Base-by-base conservation (phyloP, 2,113 vertebrate genomes). In the Hippocampus zosterae region DNA sequence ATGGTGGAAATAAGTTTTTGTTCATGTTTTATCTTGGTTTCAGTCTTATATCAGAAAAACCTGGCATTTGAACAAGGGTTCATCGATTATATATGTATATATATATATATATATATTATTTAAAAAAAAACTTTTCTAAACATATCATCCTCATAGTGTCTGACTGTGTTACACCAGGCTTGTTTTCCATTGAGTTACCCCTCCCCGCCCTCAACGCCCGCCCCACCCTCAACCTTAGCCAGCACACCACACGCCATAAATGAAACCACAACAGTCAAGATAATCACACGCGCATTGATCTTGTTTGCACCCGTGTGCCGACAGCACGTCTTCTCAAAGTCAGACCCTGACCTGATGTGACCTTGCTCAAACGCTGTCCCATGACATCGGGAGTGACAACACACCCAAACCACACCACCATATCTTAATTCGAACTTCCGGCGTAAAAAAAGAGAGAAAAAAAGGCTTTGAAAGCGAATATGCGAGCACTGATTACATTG, bases 341-440 rank as follows among this genome's bases (percentile, higher is more conserved):
- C 23, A 41, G 62, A 64, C 65, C 13, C 59, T 80, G 80, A 77
- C 75, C 81, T 64, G 27, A 23, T 52, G n/a, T 40, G 70, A 84
- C 75, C 70, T 40, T 1, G 37, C 15, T 42, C 41, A 41, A 63
- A 66, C 27, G 61, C 66, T 19, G 44, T 40, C 15, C 52, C 61
- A 7, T 80, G 50, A 74, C 72, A 79, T 81, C 53, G 19, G 55
- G 74, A 73, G 44, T 76, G 78, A 76, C 81, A 72, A 2, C 1
- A 29, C 9, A 0, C 16, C 44, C 71, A 3, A 71, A 77, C 79
- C 81, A 84, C 65, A 77, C 10, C 10, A 27, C 11, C 55, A 15
- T 25, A 57, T 13, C 55, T 46, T 56, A 12, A 42, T 64, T 42
- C 2, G n/a, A 44, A 7, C 11, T 21, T 23, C 1, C 5, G 23